Evolutionary conservation across 2,888 invertebrate genomes (phyloP).

Genomic region (Chouioia cunea): DNA sequence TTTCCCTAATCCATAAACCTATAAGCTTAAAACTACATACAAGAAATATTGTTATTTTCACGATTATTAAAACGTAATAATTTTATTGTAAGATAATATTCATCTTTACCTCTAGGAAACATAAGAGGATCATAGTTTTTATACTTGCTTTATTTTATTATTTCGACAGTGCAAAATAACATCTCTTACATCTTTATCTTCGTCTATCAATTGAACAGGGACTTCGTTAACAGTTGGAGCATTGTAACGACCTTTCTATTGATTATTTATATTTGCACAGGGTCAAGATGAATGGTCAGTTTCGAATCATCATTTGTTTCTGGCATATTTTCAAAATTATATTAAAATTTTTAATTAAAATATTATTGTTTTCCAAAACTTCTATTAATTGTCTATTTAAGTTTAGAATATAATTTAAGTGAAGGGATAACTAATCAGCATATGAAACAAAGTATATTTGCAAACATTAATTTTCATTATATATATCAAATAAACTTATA

Average conservation of each 20-base stretch:
- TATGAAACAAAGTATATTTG: constrained; percentile 6
- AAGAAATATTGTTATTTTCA: constrained; percentile 9
- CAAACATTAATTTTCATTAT: background rate
- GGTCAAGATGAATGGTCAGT: no score
- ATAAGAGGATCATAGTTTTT: background rate
- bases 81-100: constrained; percentile 2
- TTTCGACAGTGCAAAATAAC: constrained; percentile 5
- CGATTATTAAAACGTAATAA: background rate
- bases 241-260: constrained; percentile 7
- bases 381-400: no score
- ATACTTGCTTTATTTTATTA: background rate
- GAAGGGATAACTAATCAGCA: constrained; percentile 3
- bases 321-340: no score
- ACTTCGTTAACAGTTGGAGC: background rate
- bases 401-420: background rate
- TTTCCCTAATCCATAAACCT: background rate
- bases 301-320: no score
- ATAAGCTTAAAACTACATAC: background rate
- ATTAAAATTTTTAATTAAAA: no score
- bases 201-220: no score
- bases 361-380: no score
- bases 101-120: background rate
- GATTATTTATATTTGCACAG: no score
- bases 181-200: no score
- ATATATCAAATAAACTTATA: background rate